Conservation (phyloP, 2,113 vertebrate genomes). For the Eleginops maclovinus region DNA sequence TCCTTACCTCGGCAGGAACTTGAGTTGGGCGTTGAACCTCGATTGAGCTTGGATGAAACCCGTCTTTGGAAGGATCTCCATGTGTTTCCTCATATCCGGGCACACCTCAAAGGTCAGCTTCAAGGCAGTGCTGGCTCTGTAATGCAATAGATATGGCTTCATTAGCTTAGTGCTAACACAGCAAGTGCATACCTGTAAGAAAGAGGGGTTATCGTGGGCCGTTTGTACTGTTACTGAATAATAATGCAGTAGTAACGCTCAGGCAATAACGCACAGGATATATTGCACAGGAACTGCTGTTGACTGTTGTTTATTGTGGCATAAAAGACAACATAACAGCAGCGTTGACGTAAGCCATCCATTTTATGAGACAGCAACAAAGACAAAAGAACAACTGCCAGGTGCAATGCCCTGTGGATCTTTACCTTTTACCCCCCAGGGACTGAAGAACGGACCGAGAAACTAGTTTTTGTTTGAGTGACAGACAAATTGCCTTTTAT, state of each 20-base stretch:
- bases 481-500: slow-evolving; percentile 39
- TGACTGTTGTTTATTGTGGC: not conserved
- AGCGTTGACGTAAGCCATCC: not conserved
- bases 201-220: not conserved
- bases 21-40: slow-evolving; percentile 87
- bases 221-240: not conserved
- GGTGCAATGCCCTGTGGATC: not conserved
- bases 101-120: slow-evolving; percentile 90
- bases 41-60: slow-evolving; percentile 89
- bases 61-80: slow-evolving; percentile 89
- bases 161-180: slow-evolving; percentile 14
- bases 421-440: not conserved
- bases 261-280: not conserved
- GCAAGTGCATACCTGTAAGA: not conserved
- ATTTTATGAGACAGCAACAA: not conserved
- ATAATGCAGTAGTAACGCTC: not conserved
- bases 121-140: slow-evolving; percentile 86
- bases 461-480: slow-evolving; percentile 16
- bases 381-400: not conserved
- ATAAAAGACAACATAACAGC: not conserved
- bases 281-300: not conserved
- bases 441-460: not conserved
- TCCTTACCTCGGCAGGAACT: slow-evolving; percentile 92
- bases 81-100: slow-evolving; percentile 88
- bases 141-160: slow-evolving; percentile 21